Conservation (phyloP, 2,888 invertebrate genomes). For the Clitarchus hookeri region DNA sequence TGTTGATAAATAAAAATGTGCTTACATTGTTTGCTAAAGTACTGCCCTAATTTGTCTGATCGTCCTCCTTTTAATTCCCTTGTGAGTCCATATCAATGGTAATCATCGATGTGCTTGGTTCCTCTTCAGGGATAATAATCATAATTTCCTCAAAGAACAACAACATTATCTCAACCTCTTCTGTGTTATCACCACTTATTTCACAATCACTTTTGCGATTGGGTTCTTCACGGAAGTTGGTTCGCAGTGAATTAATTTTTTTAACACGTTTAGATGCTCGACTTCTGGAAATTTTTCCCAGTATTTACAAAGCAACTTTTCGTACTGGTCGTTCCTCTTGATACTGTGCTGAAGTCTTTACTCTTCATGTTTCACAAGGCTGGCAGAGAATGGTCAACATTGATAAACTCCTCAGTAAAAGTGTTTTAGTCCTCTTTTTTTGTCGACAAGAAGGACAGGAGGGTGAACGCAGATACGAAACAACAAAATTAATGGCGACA, state of each 20-base stretch:
- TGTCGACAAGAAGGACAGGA: too few species aligned
- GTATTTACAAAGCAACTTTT: neutral
- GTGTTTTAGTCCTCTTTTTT: too few species aligned
- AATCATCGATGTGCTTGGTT: neutral
- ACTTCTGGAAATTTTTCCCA: neutral
- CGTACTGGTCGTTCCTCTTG: neutral
- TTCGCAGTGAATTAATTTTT: slow-evolving; percentile 2
- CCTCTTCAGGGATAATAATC: neutral
- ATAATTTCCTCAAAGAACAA: neutral
- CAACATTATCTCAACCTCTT: neutral
- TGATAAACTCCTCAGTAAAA: too few species aligned
- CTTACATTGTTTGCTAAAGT: too few species aligned
- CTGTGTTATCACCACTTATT: neutral
- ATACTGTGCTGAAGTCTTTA: neutral
- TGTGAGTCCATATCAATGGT: neutral
- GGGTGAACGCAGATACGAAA: too few species aligned
- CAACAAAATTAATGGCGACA: too few species aligned
- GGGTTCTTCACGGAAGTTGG: neutral
- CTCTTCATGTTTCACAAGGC: too few species aligned
- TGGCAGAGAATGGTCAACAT: too few species aligned
- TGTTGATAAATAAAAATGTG: too few species aligned
- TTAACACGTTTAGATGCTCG: neutral
- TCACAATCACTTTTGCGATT: neutral
- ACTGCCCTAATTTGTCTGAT: too few species aligned
- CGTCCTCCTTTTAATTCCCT: neutral